These are phyloP conservation scores for Tretioscincus oriximinensis DNA, from an alignment of 2,113 vertebrate genomes.

Conservation along the genomic window DNA sequence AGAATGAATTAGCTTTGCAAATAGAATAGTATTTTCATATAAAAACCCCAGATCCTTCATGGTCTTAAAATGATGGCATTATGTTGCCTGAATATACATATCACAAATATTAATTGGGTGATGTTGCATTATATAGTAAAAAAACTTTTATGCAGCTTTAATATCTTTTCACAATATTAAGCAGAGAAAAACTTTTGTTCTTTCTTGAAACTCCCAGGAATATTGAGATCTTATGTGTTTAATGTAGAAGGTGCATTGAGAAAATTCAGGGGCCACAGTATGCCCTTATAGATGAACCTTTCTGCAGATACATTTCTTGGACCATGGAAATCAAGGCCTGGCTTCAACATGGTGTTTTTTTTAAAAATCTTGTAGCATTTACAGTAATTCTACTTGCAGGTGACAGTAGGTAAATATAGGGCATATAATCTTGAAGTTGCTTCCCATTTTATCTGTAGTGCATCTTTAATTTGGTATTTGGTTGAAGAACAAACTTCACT, in stretches of 20 bases:
- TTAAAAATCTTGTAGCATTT: too few species aligned
- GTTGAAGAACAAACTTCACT: too few species aligned
- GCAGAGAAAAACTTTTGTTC: neutral
- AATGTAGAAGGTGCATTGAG: neutral
- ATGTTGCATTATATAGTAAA: neutral
- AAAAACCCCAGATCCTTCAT: conserved; percentile 19
- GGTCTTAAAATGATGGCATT: conserved; percentile 26
- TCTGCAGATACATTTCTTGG: too few species aligned
- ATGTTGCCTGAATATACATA: neutral
- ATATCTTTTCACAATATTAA: neutral
- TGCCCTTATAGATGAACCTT: too few species aligned
- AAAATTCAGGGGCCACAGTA: too few species aligned
- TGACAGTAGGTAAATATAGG: too few species aligned
- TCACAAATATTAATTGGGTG: neutral
- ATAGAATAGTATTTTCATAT: conserved; percentile 1
- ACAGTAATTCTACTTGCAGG: too few species aligned
- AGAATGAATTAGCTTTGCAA: neutral
- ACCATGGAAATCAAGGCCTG: too few species aligned
- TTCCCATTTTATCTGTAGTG: too few species aligned
- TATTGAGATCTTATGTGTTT: neutral
- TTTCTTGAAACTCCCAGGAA: neutral
- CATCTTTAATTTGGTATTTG: too few species aligned
- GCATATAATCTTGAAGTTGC: too few species aligned
- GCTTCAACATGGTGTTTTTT: too few species aligned
- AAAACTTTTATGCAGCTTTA: neutral